Base-by-base conservation (phyloP, 2,113 vertebrate genomes). In the Laterallus jamaicensis region DNA sequence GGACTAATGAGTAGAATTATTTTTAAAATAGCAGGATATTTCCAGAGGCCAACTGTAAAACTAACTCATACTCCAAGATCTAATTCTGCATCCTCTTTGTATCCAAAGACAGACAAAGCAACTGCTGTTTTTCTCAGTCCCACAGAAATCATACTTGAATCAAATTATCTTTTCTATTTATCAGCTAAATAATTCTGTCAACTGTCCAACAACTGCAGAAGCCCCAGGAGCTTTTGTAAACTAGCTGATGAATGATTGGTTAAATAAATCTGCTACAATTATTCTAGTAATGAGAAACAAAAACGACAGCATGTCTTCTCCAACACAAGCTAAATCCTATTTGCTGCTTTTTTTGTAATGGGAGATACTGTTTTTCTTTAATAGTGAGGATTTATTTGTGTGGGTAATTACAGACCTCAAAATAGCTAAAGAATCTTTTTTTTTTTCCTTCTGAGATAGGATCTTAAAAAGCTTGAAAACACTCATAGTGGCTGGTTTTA, bases 261-360 rank as follows among this genome's bases (percentile, higher is more conserved):
- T 97, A 96, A 94, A 90, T 86, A 93, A 97, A 95, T 70, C 78
- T 91, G 93, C 92, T 90, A 80, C 82, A 91, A 87, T 96, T 94
- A 95, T 96, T 97, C 82, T 90, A 80, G 81, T 86, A 97, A 93
- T 94, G 71, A 95, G 96, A 97, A 94, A 90, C 82, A 95, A 96
- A 91, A 92, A 28, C 21, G 68, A 92, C 95, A 92, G 81, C 47
- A 58, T 83, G 90, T 76, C 90, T 95, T 83, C 78, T 88, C 92
- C 56, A 94, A 95, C n/a, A 94, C 81, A 71, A 96, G 81, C 75
- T 67, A 91, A 96, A 97, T 96, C 71, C 73, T 92, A 77, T 92
- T 95, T 93, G 79, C 91, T 88, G 87, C 24, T 80, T 96, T 97
- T 97, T 96, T 93, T 76, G 35, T 92, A 95, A 92, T 35, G 42